Base-by-base conservation (phyloP, 2,113 vertebrate species). In the Catharus minimus region DNA sequence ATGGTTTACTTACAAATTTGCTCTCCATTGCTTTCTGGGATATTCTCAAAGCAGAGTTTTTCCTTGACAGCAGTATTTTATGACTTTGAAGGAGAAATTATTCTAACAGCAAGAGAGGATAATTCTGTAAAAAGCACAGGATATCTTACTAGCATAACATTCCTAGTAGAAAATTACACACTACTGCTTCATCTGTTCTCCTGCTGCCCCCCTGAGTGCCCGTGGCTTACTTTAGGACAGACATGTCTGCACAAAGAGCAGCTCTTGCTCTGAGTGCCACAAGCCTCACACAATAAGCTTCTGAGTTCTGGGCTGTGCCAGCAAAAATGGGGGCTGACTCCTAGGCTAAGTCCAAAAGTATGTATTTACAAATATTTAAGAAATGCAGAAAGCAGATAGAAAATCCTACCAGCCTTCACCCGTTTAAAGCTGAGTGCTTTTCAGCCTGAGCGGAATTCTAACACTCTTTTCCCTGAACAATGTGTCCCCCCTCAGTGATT, bases 401-500 rank as follows among this genome's bases (percentile, higher is more conserved):
- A 91, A 86, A 81, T 60, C 23, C 17, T 83, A 16, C 32, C 53
- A 87, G 49, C 19, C 39, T 86, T 83, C 61, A 72, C 10, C 39
- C 0, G 0, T 16, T 56, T 50, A 66, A 56, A 86, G 16, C 27
- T 39, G 24, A 77, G 30, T 47, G 39, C 15, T 62, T 62, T 69
- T 62, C 52, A 74, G 77, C 39, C 74, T 49, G 41, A 81, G 61
- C 23, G 66, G 52, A 62, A 52, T 53, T 90, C 82, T 72, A 82
- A 69, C 2, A 2, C 21, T n/a, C 16, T 30, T 82, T 24, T 73
- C 15, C 10, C 20, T 24, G 44, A 82, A 73, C 10, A 36, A 12
- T 17, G 10, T 0, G 0, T 46, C 9, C 30, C 13, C 4, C 7
- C 3, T 5, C 17, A 41, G 53, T 5, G 27, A 38, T 50, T 87